phyloP scores from a whole-genome alignment of 1,140 invertebrate genomes.

The Rhopalosiphum maidis region DNA sequence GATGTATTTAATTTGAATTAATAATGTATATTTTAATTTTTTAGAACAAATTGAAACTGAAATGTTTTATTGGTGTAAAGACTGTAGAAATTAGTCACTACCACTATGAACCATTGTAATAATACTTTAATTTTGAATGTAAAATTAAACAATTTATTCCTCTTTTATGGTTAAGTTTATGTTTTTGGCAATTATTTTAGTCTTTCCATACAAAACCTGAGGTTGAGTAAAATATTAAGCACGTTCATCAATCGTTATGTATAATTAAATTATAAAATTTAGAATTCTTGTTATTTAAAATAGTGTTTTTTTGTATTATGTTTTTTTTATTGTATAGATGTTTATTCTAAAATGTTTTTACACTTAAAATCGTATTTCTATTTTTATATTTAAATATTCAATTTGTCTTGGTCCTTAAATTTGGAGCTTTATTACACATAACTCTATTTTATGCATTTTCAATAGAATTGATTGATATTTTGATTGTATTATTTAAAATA shows the following conservation, averaged over 20 bases:
- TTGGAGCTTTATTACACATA: neutral
- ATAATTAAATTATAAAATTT: neutral
- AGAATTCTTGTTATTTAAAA: neutral
- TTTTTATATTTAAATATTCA: neutral
- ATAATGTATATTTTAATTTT: too few species aligned
- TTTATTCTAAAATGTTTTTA: neutral
- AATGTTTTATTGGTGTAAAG: neutral
- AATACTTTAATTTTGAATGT: neutral
- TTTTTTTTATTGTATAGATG: neutral
- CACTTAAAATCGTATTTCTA: conserved; percentile 10
- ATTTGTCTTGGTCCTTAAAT: neutral
- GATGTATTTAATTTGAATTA: too few species aligned
- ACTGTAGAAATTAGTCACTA: neutral
- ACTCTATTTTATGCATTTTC: neutral
- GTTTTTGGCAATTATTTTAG: neutral
- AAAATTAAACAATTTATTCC: neutral
- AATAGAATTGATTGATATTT: neutral
- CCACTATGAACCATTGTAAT: neutral
- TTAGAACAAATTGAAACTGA: neutral
- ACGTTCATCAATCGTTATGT: neutral
- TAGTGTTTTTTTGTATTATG: neutral
- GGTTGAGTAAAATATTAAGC: neutral
- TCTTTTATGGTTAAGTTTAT: neutral
- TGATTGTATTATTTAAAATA: neutral
- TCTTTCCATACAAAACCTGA: neutral